These are phyloP conservation scores for Chrysotoxum bicinctum DNA, from an alignment of 2,888 invertebrate genomes.

Conservation along the genomic window DNA sequence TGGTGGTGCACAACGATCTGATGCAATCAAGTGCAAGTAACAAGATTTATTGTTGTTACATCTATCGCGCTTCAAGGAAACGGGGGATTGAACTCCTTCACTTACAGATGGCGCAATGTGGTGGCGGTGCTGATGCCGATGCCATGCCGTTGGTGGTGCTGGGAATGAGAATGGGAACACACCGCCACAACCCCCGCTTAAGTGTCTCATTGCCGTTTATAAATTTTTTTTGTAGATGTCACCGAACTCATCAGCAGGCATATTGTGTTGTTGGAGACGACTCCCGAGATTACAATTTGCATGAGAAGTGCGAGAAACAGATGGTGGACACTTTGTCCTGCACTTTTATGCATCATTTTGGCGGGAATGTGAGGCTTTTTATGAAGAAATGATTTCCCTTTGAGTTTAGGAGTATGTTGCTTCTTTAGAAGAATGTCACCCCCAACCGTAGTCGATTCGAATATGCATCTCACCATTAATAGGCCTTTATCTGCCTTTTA, in stretches of 20 bases:
- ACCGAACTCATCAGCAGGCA: slow-evolving; percentile 46
- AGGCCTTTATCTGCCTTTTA: not conserved
- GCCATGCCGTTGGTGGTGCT: not conserved
- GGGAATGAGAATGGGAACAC: not conserved
- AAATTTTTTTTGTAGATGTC: slow-evolving; percentile 51
- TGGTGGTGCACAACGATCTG: slow-evolving; percentile 59
- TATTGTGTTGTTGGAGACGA: slow-evolving; percentile 12
- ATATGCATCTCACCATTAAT: not conserved
- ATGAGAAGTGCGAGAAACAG: slow-evolving; percentile 62
- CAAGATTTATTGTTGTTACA: slow-evolving; percentile 71
- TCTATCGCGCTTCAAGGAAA: slow-evolving; percentile 30
- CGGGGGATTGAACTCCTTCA: slow-evolving; percentile 73
- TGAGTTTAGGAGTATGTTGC: slow-evolving; percentile 8
- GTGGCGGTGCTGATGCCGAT: no score
- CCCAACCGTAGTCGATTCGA: slow-evolving; percentile 61
- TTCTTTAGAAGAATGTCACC: slow-evolving; percentile 59
- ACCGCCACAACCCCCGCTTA: slow-evolving; percentile 20
- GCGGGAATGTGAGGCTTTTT: slow-evolving; percentile 41
- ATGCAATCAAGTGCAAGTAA: slow-evolving; percentile 72
- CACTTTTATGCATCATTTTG: slow-evolving; percentile 33
- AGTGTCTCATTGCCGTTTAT: slow-evolving; percentile 34
- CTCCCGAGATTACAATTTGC: slow-evolving; percentile 45
- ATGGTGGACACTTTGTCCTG: slow-evolving; percentile 72
- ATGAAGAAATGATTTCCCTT: slow-evolving; percentile 20
- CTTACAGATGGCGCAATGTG: slow-evolving; percentile 29